Conservation (phyloP, 2,113 vertebrate species). For the Ammodytes dubius region DNA sequence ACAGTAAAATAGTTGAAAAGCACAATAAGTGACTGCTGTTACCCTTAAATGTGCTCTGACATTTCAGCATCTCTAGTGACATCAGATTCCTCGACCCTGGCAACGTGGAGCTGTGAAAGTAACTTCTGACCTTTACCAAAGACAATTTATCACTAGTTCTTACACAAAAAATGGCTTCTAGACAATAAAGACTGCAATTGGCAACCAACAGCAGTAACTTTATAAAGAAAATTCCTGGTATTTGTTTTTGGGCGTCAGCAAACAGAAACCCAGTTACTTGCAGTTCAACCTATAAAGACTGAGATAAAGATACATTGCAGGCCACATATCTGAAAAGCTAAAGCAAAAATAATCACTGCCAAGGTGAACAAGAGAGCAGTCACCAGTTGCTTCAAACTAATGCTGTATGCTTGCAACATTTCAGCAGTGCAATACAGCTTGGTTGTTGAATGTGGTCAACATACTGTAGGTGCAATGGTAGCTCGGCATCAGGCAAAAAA, state of each 20-base stretch:
- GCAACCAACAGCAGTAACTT: neutral
- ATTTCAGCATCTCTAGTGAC: constrained; percentile 11
- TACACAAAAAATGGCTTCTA: constrained; percentile 11
- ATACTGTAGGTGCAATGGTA: neutral
- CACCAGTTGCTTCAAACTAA: neutral
- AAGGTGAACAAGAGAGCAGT: neutral
- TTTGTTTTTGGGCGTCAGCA: neutral
- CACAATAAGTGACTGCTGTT: neutral
- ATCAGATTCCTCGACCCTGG: neutral
- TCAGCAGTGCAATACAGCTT: neutral
- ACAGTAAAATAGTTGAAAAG: neutral
- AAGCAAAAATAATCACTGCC: neutral
- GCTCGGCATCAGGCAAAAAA: neutral
- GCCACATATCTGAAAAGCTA: too few species aligned
- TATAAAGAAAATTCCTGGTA: neutral
- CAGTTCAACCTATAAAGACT: neutral
- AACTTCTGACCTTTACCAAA: constrained; percentile 3
- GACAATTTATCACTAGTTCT: constrained; percentile 1
- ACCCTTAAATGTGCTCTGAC: constrained; percentile 20
- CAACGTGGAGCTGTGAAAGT: constrained; percentile 5
- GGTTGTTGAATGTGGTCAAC: neutral
- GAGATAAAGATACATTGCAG: neutral
- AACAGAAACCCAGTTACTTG: neutral
- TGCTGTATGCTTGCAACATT: neutral
- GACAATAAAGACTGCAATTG: neutral